phyloP scores from a whole-genome alignment of 2,113 vertebrate species.

The Lontra canadensis region DNA sequence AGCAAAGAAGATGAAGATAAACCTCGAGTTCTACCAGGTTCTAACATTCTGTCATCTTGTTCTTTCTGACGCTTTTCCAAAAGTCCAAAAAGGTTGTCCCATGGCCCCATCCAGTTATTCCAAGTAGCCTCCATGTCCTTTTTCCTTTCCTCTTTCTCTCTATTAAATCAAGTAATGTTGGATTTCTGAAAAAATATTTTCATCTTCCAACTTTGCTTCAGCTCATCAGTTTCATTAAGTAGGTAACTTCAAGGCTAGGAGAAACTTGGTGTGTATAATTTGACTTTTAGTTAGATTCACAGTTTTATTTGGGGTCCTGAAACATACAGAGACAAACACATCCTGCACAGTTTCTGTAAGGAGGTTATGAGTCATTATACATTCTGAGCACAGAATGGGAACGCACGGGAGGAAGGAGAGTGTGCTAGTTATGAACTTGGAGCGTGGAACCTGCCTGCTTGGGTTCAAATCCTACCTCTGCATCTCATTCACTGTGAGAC shows the following conservation, averaged over 20 bases:
- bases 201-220: not conserved
- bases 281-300: not conserved
- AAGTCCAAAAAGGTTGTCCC: not conserved
- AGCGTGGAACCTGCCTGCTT: not conserved
- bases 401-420: not conserved
- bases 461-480: not conserved
- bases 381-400: not conserved
- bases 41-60: not conserved
- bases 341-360: not conserved
- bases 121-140: not conserved
- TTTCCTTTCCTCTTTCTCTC: not conserved
- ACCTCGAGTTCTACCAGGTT: not conserved
- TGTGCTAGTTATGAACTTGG: not conserved
- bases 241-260: not conserved
- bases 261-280: not conserved
- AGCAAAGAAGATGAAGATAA: not conserved
- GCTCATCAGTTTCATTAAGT: slow-evolving; percentile 15
- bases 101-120: not conserved
- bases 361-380: not conserved
- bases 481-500: not conserved
- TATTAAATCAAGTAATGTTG: slow-evolving; percentile 50
- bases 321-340: not conserved
- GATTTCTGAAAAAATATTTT: slow-evolving; percentile 48
- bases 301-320: not conserved
- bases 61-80: not conserved